phyloP scores from a whole-genome alignment of 2,797 vertebrate genomes.

The Rhadinocentrus ornatus region DNA sequence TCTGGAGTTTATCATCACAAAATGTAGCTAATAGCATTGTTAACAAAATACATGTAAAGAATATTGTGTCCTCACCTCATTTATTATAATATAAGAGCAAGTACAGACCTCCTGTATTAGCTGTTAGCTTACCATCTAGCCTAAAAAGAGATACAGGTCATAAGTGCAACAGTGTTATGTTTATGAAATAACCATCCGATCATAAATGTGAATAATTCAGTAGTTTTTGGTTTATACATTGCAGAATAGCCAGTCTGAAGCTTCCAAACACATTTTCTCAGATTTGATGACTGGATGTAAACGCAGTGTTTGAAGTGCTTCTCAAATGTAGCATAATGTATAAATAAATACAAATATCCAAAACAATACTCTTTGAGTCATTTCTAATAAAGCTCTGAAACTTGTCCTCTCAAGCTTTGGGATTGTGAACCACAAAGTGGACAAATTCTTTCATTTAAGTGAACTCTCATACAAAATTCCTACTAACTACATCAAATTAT shows the following conservation, averaged over 20 bases:
- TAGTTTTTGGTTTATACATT: too few relatives aligned
- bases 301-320: not conserved
- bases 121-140: too few relatives aligned
- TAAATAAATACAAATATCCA: too few relatives aligned
- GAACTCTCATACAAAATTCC: not conserved
- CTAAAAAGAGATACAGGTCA: too few relatives aligned
- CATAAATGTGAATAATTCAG: too few relatives aligned
- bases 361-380: too few relatives aligned
- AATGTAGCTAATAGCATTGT: not conserved
- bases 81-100: not conserved
- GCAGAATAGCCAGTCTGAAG: too few relatives aligned
- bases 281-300: not conserved
- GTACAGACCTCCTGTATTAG: not conserved
- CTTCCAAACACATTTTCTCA: too few relatives aligned
- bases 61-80: not conserved
- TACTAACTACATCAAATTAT: constrained; percentile 27
- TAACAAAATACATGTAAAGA: not conserved
- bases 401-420: not conserved
- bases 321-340: not conserved
- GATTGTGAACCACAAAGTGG: not conserved
- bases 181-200: too few relatives aligned
- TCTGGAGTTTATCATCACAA: not conserved
- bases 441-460: not conserved
- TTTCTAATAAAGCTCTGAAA: too few relatives aligned
- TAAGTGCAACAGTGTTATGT: too few relatives aligned